Conservation (phyloP, 2,797 vertebrate genomes). For the Platyrinchus mystaceus region DNA sequence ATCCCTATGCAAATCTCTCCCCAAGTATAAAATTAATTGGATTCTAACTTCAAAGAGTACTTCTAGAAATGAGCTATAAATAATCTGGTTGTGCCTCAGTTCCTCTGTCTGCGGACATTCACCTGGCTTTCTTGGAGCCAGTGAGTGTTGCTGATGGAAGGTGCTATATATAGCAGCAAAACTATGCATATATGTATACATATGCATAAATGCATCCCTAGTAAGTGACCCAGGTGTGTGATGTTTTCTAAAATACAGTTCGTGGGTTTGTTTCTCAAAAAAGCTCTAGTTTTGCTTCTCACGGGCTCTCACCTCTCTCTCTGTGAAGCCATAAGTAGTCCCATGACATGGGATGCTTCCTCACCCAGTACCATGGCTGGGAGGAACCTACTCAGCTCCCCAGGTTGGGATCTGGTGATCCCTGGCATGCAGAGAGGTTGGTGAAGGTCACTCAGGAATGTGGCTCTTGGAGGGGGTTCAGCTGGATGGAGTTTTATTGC, state of each 20-base stretch:
- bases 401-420: background rate
- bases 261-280: background rate
- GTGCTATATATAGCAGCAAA: constrained; percentile 34
- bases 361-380: fast-evolving
- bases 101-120: constrained; percentile 41
- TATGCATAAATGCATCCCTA: background rate
- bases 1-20: constrained; percentile 30
- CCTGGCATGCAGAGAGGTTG: background rate
- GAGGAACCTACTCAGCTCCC: background rate
- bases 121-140: background rate
- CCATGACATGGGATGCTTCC: fast-evolving
- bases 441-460: background rate
- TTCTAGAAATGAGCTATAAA: constrained; percentile 36
- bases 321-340: fast-evolving
- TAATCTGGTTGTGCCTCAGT: constrained; percentile 55
- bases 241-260: background rate
- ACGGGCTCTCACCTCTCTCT: background rate
- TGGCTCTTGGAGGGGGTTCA: fast-evolving
- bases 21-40: constrained; percentile 59
- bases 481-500: background rate
- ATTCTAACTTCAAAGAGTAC: constrained; percentile 47
- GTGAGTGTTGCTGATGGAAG: background rate
- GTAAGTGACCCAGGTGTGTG: background rate
- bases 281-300: background rate
- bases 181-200: background rate